Evolutionary conservation across 2,113 vertebrate species (phyloP).

Genomic region (Rhizomys pruinosus): DNA sequence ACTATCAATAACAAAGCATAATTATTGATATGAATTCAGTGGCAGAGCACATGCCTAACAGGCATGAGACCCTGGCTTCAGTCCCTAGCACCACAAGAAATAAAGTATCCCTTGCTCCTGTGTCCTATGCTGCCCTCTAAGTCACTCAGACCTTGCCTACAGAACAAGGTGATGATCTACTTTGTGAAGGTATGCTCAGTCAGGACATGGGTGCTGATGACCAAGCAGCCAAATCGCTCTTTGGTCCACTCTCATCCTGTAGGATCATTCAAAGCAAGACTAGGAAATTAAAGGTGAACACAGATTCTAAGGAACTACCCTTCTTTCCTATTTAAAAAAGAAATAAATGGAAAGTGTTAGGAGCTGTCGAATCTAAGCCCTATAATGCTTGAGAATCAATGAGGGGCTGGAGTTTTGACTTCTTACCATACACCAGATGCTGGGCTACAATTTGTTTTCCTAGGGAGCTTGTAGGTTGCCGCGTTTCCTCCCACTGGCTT

Average conservation of each 20-base stretch:
- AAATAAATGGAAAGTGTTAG: neutral
- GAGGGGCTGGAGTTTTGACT: neutral
- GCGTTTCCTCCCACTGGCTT: neutral
- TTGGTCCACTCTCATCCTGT: neutral
- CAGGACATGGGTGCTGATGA: no score
- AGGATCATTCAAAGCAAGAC: no score
- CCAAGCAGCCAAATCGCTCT: neutral
- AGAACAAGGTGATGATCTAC: no score
- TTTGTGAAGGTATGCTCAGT: no score
- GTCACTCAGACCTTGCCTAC: no score
- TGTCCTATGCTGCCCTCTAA: no score
- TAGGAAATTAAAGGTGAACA: no score
- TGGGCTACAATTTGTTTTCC: fast-evolving
- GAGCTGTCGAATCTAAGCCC: no score
- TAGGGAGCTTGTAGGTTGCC: fast-evolving
- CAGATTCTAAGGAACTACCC: fast-evolving
- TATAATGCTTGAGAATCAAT: neutral
- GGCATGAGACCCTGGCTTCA: neutral
- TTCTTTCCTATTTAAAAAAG: neutral
- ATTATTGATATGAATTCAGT: neutral
- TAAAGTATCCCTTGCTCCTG: neutral
- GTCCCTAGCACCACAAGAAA: neutral
- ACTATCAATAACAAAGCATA: neutral
- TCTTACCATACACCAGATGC: neutral
- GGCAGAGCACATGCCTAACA: neutral